Percentiles rank a stretch among this genome's conserved stretches.
Conservation (phyloP, 2,888 invertebrate species). For the Tipula helvola region DNA sequence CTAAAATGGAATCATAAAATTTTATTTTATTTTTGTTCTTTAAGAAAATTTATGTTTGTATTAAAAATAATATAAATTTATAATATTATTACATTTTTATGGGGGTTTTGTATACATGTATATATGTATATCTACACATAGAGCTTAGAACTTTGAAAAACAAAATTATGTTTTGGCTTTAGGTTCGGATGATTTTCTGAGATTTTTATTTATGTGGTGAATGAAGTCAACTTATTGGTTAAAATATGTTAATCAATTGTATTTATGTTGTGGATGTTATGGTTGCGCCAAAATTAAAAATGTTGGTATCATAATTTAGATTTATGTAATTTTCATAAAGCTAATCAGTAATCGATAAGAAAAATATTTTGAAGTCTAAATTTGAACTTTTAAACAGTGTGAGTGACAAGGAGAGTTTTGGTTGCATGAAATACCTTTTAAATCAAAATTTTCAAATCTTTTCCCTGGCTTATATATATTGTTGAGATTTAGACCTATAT, state of each 20-base stretch:
- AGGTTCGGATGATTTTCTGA: not conserved
- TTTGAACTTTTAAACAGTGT: too few relatives aligned
- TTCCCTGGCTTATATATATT: too few relatives aligned
- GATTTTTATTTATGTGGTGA: not conserved
- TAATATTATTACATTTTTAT: conserved; percentile 4
- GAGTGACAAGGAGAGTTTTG: too few relatives aligned
- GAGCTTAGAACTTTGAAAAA: not conserved
- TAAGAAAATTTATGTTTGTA: conserved; percentile 4
- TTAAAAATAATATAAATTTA: conserved; percentile 4
- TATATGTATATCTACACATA: not conserved
- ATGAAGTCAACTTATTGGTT: not conserved
- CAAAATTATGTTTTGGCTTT: not conserved
- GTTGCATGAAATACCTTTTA: too few relatives aligned
- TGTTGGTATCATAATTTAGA: too few relatives aligned
- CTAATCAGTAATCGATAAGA: too few relatives aligned
- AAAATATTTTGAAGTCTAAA: too few relatives aligned
- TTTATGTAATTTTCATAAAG: too few relatives aligned
- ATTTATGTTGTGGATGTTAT: not conserved
- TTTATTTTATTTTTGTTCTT: not conserved
- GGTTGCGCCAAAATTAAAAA: not conserved
- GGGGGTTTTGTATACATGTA: not conserved
- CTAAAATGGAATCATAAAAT: not conserved
- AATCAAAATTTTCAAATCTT: too few relatives aligned
- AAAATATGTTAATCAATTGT: not conserved
- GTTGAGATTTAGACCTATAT: too few relatives aligned